Evolutionary conservation across 2,113 vertebrate species (phyloP), one percentile per base, ranked within the genome.

Genomic region (Gambusia holbrooki): DNA sequence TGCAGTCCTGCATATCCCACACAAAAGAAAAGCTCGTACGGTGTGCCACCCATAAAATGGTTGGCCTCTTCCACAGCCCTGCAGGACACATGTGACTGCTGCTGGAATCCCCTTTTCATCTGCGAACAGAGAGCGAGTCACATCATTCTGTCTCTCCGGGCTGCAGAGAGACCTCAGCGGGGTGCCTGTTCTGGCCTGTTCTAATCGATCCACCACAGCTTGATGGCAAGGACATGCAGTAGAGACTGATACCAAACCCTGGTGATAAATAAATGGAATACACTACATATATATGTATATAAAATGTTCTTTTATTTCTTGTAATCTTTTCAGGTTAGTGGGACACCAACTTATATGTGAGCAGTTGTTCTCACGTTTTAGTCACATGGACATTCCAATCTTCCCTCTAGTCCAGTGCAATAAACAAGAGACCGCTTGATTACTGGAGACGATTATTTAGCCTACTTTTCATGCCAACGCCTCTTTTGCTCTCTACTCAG

Each of bases 401-500:
- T 72, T 58, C 42, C 77, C 42, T 40, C 30, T 19, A 8, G 28
- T 42, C 32, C 48, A 37, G 48, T 71, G 83, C 32, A 72, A 77
- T 85, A 88, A 91, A 91, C 91, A 92, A 92, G 83, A 86, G 84
- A 33, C 28, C 30, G 32, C 76, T 86, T 90, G 72, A 89, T 91
- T 85, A 83, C 58, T 73, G 65, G 58, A 76, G 79, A 83, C 14
- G 51, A 89, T 87, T 90, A 85, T 90, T 86, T 92, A 91, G 81
- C 91, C 92, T 88, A 90, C 81, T 92, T 93, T 80, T 87, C 73
- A 19, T 84, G 90, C 91, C 86, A 92, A 77, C 61, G 88, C 37
- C 19, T 81, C 82, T 85, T 84, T 85, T 84, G 84, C 88, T 75
- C 74, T 80, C 79, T 81, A 84, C 85, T 92, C 89, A 74, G 86